Evolutionary conservation across 1,140 invertebrate genomes (phyloP).

Genomic region (Trichonephila clavipes): DNA sequence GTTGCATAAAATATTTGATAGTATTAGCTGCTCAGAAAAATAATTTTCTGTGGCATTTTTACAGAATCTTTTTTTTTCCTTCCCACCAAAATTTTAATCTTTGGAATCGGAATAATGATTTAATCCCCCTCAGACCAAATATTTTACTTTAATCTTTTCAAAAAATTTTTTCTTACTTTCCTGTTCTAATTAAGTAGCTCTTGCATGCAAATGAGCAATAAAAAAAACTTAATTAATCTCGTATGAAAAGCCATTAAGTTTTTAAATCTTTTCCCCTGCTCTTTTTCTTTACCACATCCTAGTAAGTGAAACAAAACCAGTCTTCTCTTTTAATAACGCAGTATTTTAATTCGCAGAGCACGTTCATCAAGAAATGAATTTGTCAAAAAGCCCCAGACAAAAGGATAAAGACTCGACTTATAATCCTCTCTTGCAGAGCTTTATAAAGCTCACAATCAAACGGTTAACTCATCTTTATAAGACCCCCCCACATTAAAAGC

Average conservation of each 20-base stretch:
- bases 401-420: too few species aligned
- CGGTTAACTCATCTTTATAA: not conserved
- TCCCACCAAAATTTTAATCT: not conserved
- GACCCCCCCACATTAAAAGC: not conserved
- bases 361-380: not conserved
- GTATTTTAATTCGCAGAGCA: not conserved
- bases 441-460: not conserved
- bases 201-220: not conserved
- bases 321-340: not conserved
- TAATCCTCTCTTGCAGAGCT: too few species aligned
- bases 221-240: slow-evolving; percentile 3
- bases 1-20: slow-evolving; percentile 4
- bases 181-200: not conserved
- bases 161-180: not conserved
- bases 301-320: not conserved
- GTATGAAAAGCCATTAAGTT: slow-evolving; percentile 7
- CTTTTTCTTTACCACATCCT: not conserved
- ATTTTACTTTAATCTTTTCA: not conserved
- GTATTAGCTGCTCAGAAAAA: not conserved
- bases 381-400: not conserved
- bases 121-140: slow-evolving; percentile 1
- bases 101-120: slow-evolving; percentile 24
- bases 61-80: not conserved
- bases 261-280: not conserved
- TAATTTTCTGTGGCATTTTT: not conserved